Base-by-base conservation (phyloP, 1,140 invertebrate genomes). In the Lysiphlebus fabarum region DNA sequence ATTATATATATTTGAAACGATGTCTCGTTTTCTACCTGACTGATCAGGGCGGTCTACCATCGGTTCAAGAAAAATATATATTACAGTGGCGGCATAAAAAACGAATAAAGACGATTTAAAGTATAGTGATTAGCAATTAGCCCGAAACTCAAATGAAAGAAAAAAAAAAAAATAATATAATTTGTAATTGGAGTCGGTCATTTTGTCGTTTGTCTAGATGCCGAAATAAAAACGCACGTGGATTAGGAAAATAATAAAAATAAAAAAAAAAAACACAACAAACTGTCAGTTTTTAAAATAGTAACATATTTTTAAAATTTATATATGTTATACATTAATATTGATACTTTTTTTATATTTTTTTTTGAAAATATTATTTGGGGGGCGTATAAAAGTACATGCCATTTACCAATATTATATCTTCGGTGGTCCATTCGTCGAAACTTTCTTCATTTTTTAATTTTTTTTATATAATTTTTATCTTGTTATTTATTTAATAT, bases 91-190 rank as follows among this genome's bases (percentile, higher is more conserved):
- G 58, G 37, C 43, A 11, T 9, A 49, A 42, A 10, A n/a, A 41
- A 14, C 53, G 53, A 50, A 34, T 53, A 49, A 53, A 36, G 57
- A 51, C 26, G 33, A 47, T 42, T 42, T 11, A 11, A 37, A 58
- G 48, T 47, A 7, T 53, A 45, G 43, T 65, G 65, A 74, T 73
- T 70, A 73, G 63, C 67, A 74, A 74, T 73, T 71, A 71, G 66
- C 51, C 33, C 49, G 56, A 17, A 56, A 44, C 37, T 50, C 43
- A 54, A 53, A n/a, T 33, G 55, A 56, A 63, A 67, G 17, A 42
- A 26, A 26, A 26, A 26, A 26, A 26, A 26, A 26, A 26, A 26
- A 26, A 26, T 4, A 17, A 17, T 17, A 26, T 4, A 17, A 17
- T 17, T 17, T 17, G 17, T 17, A 17, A 17, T 17, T 17, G 17